These are phyloP conservation scores for Cavia porcellus DNA, from an alignment of 2,113 vertebrate species.

Conservation along the genomic window DNA sequence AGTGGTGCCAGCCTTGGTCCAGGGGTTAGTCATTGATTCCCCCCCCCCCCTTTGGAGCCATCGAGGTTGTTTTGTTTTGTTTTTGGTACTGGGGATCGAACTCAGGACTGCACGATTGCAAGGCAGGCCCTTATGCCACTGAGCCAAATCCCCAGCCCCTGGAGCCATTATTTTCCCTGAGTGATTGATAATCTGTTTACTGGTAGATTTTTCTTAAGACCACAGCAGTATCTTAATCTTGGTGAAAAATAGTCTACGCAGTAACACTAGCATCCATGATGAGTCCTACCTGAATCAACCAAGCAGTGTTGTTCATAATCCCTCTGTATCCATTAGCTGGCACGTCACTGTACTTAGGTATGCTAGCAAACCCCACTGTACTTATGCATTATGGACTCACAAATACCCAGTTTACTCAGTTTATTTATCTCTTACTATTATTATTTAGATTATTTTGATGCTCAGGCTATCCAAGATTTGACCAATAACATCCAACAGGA, in stretches of 20 bases:
- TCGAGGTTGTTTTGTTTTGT: no score
- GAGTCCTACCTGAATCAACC: neutral
- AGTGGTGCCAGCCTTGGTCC: neutral
- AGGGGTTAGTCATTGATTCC: neutral
- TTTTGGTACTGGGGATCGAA: no score
- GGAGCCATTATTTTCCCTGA: neutral
- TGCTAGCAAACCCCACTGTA: neutral
- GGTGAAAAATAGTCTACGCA: neutral
- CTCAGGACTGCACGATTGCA: no score
- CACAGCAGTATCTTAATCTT: neutral
- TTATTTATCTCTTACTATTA: neutral
- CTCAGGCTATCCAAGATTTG: neutral
- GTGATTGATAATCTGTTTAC: neutral
- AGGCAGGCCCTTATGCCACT: no score
- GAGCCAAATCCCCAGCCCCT: no score
- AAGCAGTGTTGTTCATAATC: neutral
- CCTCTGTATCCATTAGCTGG: neutral
- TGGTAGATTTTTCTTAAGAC: neutral
- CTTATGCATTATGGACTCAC: neutral
- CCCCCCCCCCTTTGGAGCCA: neutral
- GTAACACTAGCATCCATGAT: neutral
- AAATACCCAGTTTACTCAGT: neutral
- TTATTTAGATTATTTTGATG: constrained; percentile 37
- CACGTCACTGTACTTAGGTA: neutral
- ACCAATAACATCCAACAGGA: neutral